These are phyloP conservation scores for Monopis laevigella DNA, from an alignment of 2,888 invertebrate species.

Conservation along the genomic window DNA sequence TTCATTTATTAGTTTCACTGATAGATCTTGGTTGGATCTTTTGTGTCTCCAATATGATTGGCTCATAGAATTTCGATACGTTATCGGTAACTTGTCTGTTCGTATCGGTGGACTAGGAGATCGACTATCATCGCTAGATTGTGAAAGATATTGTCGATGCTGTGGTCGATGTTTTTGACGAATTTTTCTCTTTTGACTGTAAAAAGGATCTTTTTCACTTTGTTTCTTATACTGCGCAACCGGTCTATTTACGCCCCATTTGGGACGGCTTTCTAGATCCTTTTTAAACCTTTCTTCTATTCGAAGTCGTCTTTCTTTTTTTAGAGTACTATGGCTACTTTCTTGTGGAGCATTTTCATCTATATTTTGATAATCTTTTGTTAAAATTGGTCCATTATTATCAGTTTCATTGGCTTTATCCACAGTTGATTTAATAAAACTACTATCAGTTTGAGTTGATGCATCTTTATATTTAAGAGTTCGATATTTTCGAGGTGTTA, in stretches of 20 bases:
- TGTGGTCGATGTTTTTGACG: slow-evolving; percentile 72
- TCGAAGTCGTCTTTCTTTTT: slow-evolving; percentile 62
- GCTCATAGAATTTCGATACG: slow-evolving; percentile 52
- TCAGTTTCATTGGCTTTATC: slow-evolving; percentile 45
- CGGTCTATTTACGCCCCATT: slow-evolving; percentile 82
- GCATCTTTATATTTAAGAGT: slow-evolving; percentile 64
- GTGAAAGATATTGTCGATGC: slow-evolving; percentile 60
- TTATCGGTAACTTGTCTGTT: slow-evolving; percentile 44
- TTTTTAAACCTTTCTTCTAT: slow-evolving; percentile 65
- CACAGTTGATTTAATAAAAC: slow-evolving; percentile 28
- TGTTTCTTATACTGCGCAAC: slow-evolving; percentile 87
- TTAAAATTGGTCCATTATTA: slow-evolving; percentile 46
- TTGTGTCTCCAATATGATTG: slow-evolving; percentile 62
- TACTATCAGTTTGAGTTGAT: slow-evolving; percentile 73
- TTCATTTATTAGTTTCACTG: slow-evolving; percentile 40
- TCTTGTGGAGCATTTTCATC: slow-evolving; percentile 61
- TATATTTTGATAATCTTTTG: slow-evolving; percentile 61
- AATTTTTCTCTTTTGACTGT: slow-evolving; percentile 75
- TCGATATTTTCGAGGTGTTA: slow-evolving; percentile 60
- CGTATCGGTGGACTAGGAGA: slow-evolving; percentile 62
- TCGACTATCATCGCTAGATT: slow-evolving; percentile 71
- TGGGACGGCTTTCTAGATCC: slow-evolving; percentile 71
- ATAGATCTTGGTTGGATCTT: slow-evolving; percentile 48
- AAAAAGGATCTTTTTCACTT: slow-evolving; percentile 89
- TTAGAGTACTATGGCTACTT: slow-evolving; percentile 49